A percentile compares a stretch with the other conserved stretches of the same genome.
phyloP scores from a whole-genome alignment of 2,113 vertebrate genomes.

The Oreochromis niloticus region DNA sequence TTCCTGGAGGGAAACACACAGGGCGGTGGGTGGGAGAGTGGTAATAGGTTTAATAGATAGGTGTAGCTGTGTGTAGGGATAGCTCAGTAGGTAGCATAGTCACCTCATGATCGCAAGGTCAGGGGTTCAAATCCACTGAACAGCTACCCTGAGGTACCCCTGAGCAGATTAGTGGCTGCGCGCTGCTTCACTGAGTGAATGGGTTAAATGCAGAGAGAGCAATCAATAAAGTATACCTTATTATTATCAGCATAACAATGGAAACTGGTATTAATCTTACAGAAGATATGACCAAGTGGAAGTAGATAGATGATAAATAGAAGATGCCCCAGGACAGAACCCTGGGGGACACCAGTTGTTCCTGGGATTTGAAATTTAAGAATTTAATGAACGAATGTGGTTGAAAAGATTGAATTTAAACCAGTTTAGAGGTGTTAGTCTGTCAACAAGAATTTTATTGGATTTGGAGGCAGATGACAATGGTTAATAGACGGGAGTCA shows the following conservation, averaged over 20 bases:
- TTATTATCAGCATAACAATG: background rate
- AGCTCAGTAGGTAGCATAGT: background rate
- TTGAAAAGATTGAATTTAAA: background rate
- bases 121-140: accelerated
- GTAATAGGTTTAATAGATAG: background rate
- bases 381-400: background rate
- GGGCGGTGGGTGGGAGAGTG: background rate
- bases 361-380: background rate
- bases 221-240: background rate
- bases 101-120: accelerated
- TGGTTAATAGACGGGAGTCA: background rate
- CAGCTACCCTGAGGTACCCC: background rate
- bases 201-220: no score
- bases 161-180: background rate
- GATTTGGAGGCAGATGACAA: background rate
- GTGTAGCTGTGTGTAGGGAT: background rate
- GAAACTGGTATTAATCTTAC: background rate
- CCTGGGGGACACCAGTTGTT: background rate
- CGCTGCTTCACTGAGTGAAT: background rate
- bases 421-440: background rate
- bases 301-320: background rate
- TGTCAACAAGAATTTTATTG: background rate
- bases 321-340: background rate
- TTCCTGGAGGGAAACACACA: background rate
- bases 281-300: background rate